phyloP scores from a whole-genome alignment of 2,797 vertebrate species.

The Melanotaenia trifasciata region DNA sequence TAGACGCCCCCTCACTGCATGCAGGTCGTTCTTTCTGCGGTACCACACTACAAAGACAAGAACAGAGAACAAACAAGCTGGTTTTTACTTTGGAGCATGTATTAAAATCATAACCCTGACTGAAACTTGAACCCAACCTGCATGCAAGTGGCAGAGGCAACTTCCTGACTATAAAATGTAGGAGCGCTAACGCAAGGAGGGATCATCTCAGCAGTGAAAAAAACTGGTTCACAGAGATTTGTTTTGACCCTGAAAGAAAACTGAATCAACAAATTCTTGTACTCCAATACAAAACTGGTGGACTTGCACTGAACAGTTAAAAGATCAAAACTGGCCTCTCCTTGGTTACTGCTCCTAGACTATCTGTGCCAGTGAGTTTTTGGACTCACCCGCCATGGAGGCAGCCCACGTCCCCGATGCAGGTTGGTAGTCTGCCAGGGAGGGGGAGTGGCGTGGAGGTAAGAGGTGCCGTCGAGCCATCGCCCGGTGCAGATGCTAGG shows the following conservation, averaged over 20 bases:
- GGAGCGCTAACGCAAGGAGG: slow-evolving; percentile 77
- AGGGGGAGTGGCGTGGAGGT: slow-evolving; percentile 84
- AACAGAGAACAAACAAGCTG: slow-evolving; percentile 3
- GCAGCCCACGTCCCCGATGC: slow-evolving; percentile 81
- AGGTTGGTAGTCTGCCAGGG: slow-evolving; percentile 89
- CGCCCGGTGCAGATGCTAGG: slow-evolving; percentile 81
- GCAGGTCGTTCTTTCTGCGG: slow-evolving; percentile 88
- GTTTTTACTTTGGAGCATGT: slow-evolving; percentile 17
- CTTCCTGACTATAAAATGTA: slow-evolving; percentile 50
- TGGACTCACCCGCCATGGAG: slow-evolving; percentile 85
- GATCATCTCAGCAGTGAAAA: slow-evolving; percentile 32
- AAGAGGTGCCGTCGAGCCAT: slow-evolving; percentile 83
- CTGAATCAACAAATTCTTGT: slow-evolving; percentile 12
- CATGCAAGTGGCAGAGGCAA: slow-evolving; percentile 30
- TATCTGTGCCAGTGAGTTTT: slow-evolving; percentile 72
- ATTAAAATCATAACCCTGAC: slow-evolving; percentile 15
- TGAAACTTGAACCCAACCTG: slow-evolving; percentile 28
- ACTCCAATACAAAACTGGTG: background rate
- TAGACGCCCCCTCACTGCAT: slow-evolving; percentile 85
- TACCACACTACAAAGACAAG: slow-evolving; percentile 86
- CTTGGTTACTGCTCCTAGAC: slow-evolving; percentile 77
- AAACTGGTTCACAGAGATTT: slow-evolving; percentile 12
- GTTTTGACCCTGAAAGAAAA: slow-evolving; percentile 17
- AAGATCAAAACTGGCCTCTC: slow-evolving; percentile 51
- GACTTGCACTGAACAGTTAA: background rate